A percentile compares a stretch with the other conserved stretches of the same genome.
Conservation (phyloP, 2,888 invertebrate species). For the Clanis bilineata region DNA sequence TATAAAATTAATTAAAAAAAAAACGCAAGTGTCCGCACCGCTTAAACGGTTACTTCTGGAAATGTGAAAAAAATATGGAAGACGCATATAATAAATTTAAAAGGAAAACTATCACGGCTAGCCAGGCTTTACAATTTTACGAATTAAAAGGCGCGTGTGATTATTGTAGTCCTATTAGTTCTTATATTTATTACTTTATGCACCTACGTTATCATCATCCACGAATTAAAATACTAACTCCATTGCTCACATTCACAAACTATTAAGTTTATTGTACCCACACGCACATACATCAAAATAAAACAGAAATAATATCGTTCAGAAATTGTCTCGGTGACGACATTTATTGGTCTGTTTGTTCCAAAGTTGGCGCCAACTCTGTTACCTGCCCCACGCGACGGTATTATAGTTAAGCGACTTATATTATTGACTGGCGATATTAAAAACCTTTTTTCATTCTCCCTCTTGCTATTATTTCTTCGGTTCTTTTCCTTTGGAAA, state of each 20-base stretch:
- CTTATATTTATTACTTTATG: too few relatives aligned
- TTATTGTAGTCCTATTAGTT: too few relatives aligned
- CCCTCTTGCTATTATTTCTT: constrained; percentile 35
- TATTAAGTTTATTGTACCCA: neutral
- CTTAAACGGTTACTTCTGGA: too few relatives aligned
- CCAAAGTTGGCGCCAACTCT: constrained; percentile 53
- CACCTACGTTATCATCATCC: neutral
- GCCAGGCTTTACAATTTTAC: too few relatives aligned
- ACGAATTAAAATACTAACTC: too few relatives aligned
- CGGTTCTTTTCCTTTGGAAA: constrained; percentile 27
- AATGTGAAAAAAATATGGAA: too few relatives aligned
- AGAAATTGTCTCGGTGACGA: constrained; percentile 58
- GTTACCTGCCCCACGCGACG: constrained; percentile 43
- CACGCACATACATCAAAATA: constrained; percentile 36
- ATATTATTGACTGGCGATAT: constrained; percentile 49
- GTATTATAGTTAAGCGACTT: constrained; percentile 41
- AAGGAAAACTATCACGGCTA: too few relatives aligned
- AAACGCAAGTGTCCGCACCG: too few relatives aligned
- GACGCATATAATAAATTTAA: too few relatives aligned
- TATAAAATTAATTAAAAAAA: too few relatives aligned
- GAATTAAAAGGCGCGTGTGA: too few relatives aligned
- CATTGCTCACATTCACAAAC: neutral
- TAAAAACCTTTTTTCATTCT: constrained; percentile 43
- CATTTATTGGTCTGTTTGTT: constrained; percentile 73
- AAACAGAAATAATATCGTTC: constrained; percentile 63